Evolutionary conservation across 2,113 vertebrate species (phyloP), one percentile per base, ranked within the genome.

Genomic region (Scalopus aquaticus): DNA sequence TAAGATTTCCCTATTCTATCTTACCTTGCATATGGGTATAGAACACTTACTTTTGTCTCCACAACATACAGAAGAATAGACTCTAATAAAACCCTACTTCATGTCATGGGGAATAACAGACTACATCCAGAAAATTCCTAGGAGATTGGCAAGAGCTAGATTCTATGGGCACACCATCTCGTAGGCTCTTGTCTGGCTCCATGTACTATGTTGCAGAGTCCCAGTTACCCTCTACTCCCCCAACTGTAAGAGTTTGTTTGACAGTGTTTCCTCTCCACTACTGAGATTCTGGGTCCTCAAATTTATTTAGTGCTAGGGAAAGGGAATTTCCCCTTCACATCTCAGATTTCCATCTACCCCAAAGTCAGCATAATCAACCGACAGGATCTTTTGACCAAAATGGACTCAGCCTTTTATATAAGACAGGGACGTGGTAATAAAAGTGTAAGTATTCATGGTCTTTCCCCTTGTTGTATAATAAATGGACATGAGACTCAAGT

Each of bases 191-290:
- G 37, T 20, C 12, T 51, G 26, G 8, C 7, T 39, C 2, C 78
- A 51, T 7, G 4, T 9, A 10, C 16, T 17, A 6, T 1, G 28
- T 15, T 22, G 0, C 26, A 17, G 2, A 69, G 20, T 16, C 65
- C 13, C 35, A 28, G 35, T 4, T 17, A 19, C 8, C 30, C 0
- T 2, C 5, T 6, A 10, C 3, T 20, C 12, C 17, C 3, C 0
- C 0, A 16, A 39, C 19, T 4, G 9, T 30, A 35, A 32, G 16
- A 51, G 1, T 5, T 20, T 32, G 56, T 76, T 51, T 64, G 15
- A 4, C 3, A 44, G 44, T 10, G 5, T 7, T 6, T 0, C 8
- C 8, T 22, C 13, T 49, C 28, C 24, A 32, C 24, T 60, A 12
- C 22, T 12, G 28, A n/a, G 2, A 10, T 60, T 78, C n/a, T 54